Evolutionary conservation across 1,140 invertebrate genomes (phyloP), one percentile per base, ranked within the genome.

Genomic region (Drosophila eugracilis): DNA sequence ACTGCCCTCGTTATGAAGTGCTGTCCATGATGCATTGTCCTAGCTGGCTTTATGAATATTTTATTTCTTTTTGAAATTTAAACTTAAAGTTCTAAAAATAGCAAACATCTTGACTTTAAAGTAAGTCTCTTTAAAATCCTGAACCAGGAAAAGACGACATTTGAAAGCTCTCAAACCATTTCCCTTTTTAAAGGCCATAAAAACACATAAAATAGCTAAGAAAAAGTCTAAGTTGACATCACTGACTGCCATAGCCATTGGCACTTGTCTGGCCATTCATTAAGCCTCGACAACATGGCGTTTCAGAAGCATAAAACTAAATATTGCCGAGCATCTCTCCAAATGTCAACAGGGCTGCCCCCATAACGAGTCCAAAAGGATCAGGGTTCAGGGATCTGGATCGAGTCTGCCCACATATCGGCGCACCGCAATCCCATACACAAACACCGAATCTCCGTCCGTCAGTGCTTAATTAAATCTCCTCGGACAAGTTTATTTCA

Each of bases 401-500:
- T 63, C 53, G 39, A 21, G n/a, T 24, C 19, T 53, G n/a, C 34
- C 19, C 58, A 60, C 50, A 60, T 55, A 55, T 57, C 54, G 10
- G 19, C 36, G 14, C 26, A 57, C 37, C 52, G 19, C 52, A 19
- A 58, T 15, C 22, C 52, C 30, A 37, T 15, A 12, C 45, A 19
- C n/a, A 32, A 24, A 32, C 63, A 59, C 30, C 10, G 17, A 59
- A 75, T 78, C 60, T 59, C 47, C 39, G 65, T 44, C 37, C 52
- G 62, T 42, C 71, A 80, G 74, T 80, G 41, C 58, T 80, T 85
- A 85, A 85, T 85, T 85, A 85, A 85, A 85, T 85, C 57, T 65
- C 63, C 26, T 26, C 36, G 49, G 42, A 52, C 63, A 62, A 79
- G 54, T 83, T 85, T 75, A 75, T 72, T 75, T 72, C 57, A 73